These are phyloP conservation scores for Amphipoea lucens DNA, from an alignment of 2,888 invertebrate genomes.

Conservation along the genomic window DNA sequence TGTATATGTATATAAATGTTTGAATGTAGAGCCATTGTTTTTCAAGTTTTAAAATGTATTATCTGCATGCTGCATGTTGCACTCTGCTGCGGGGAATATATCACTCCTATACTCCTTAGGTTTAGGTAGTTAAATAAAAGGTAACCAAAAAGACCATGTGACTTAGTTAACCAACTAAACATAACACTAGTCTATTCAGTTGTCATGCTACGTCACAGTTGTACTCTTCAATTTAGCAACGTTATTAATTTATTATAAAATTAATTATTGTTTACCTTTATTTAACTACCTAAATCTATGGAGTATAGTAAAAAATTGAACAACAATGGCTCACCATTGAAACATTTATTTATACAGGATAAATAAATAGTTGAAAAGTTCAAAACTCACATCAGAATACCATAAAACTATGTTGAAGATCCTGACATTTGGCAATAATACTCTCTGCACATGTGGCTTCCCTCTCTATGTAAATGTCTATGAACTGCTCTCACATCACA, in stretches of 20 bases:
- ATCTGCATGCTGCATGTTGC: not conserved
- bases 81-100: not conserved
- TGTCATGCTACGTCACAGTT: too few relatives aligned
- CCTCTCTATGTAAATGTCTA: not conserved
- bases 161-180: too few relatives aligned
- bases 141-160: too few relatives aligned
- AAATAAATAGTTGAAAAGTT: not conserved
- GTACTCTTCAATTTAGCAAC: too few relatives aligned
- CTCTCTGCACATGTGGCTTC: not conserved
- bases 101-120: not conserved
- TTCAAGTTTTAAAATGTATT: not conserved
- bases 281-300: too few relatives aligned
- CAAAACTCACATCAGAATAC: not conserved
- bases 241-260: too few relatives aligned
- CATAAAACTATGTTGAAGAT: too few relatives aligned
- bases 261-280: too few relatives aligned
- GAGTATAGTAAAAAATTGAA: not conserved
- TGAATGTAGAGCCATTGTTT: not conserved
- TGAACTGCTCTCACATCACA: not conserved
- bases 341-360: not conserved
- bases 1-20: not conserved
- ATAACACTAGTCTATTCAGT: too few relatives aligned
- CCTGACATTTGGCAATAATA: not conserved
- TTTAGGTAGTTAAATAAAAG: too few relatives aligned
- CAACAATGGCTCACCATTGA: not conserved